These are phyloP conservation scores for Lepidochrysops patricia DNA, from an alignment of 2,888 invertebrate species.

Conservation along the genomic window DNA sequence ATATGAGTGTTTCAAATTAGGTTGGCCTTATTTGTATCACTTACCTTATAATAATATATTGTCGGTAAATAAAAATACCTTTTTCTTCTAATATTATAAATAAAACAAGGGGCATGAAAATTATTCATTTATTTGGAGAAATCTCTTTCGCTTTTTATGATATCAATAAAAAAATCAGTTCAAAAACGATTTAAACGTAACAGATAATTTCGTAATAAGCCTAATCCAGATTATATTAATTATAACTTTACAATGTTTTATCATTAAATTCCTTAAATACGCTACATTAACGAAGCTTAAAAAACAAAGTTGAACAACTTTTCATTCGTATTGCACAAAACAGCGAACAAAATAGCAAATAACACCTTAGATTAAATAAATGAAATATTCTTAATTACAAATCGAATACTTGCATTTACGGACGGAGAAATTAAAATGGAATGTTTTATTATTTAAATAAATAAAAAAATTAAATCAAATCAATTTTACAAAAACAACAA, in stretches of 20 bases:
- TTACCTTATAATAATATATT: too few relatives aligned
- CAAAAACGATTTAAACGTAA: conserved; percentile 52
- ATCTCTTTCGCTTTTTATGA: conserved; percentile 45
- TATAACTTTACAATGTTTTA: conserved; percentile 64
- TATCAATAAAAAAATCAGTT: conserved; percentile 42
- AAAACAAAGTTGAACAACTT: conserved; percentile 53
- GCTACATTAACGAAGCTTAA: conserved; percentile 50
- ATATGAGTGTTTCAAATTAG: not conserved
- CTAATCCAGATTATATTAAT: conserved; percentile 56
- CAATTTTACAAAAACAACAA: not conserved
- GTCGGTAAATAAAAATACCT: too few relatives aligned
- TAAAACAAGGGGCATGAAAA: conserved; percentile 49
- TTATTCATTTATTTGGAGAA: conserved; percentile 69
- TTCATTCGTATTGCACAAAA: conserved; percentile 66
- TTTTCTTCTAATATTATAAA: too few relatives aligned
- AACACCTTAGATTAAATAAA: conserved; percentile 47
- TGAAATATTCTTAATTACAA: conserved; percentile 28
- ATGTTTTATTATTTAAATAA: not conserved
- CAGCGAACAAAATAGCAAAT: conserved; percentile 46
- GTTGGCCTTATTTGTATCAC: not conserved
- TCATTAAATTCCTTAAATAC: conserved; percentile 43
- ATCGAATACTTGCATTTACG: conserved; percentile 4
- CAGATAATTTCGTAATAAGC: conserved; percentile 60
- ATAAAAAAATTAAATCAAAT: not conserved
- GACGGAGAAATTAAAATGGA: conserved; percentile 11